phyloP scores from a whole-genome alignment of 2,113 vertebrate genomes.

The Grus americana region DNA sequence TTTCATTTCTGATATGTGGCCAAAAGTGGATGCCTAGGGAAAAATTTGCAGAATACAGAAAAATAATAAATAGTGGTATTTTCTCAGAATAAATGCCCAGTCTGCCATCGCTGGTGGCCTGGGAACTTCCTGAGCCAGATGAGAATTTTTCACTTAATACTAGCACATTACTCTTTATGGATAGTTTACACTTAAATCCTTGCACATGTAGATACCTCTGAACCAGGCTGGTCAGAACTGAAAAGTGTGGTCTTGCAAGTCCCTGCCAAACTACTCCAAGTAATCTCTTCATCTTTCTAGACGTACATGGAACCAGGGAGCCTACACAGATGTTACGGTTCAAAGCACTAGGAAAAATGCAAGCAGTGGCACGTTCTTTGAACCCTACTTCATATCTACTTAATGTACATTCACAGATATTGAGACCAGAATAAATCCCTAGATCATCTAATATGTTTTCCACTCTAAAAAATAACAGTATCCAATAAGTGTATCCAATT shows the following conservation, averaged over 20 bases:
- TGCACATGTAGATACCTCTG: not conserved
- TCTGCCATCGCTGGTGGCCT: not conserved
- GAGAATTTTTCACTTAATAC: not conserved
- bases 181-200: not conserved
- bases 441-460: not conserved
- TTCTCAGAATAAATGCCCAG: not conserved
- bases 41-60: not conserved
- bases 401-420: not conserved
- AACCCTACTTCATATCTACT: not conserved
- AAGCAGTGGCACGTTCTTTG: not conserved
- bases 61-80: not conserved
- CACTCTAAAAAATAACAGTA: not conserved
- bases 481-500: not conserved
- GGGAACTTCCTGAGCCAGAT: not conserved
- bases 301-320: not conserved
- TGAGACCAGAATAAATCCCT: not conserved
- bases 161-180: not conserved
- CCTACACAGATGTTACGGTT: not conserved
- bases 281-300: not conserved
- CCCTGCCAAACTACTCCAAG: not conserved
- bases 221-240: not conserved
- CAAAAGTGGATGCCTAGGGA: not conserved
- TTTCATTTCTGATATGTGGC: not conserved
- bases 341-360: conserved; percentile 3
- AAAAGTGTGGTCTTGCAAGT: not conserved